phyloP scores from a whole-genome alignment of 1,140 invertebrate species.

The Marisa cornuarietis region DNA sequence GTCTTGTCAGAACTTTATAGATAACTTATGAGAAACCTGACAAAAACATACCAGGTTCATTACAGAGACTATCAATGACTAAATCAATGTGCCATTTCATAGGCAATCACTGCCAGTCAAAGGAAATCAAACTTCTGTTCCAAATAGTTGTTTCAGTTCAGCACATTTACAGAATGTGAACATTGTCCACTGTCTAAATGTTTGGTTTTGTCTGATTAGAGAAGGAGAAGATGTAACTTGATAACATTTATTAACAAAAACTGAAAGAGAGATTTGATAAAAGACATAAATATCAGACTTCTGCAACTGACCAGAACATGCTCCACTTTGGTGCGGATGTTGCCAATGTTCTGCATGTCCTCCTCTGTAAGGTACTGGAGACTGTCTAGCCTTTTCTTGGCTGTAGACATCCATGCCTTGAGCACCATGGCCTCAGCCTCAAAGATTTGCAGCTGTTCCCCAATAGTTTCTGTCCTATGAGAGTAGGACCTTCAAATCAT shows the following conservation, averaged over 20 bases:
- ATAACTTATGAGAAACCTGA: no score
- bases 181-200: background rate
- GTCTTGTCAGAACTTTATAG: no score
- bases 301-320: slow-evolving; percentile 55
- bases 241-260: background rate
- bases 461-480: slow-evolving; percentile 55
- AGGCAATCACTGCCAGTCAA: background rate
- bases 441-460: slow-evolving; percentile 58
- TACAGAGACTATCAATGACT: no score
- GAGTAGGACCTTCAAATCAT: background rate
- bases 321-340: slow-evolving; percentile 54
- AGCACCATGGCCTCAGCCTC: slow-evolving; percentile 54
- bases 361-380: slow-evolving; percentile 52
- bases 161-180: background rate
- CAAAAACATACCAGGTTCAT: no score
- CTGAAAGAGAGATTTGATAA: no score
- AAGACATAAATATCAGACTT: no score
- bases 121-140: background rate
- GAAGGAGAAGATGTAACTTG: background rate
- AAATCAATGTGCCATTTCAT: no score
- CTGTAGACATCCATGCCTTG: slow-evolving; percentile 55
- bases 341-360: slow-evolving; percentile 55
- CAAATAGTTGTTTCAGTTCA: no score
- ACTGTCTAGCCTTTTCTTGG: slow-evolving; percentile 46
- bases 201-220: background rate